A percentile compares a stretch with the other conserved stretches of the same genome.
Evolutionary conservation across 1,140 invertebrate species (phyloP).

Genomic region (Grapholita molesta): DNA sequence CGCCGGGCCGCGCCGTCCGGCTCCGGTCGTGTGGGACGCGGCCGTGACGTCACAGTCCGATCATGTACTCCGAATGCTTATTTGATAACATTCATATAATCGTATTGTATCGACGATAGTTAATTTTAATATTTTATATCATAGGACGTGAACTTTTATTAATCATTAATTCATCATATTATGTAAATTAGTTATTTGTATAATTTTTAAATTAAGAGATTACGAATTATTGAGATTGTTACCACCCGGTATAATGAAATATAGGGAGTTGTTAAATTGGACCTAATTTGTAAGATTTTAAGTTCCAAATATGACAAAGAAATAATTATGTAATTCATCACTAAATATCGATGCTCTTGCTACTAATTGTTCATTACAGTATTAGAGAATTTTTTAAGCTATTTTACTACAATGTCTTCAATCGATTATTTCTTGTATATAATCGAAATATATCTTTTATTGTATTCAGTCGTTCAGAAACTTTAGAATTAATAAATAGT

Average conservation of each 20-base stretch:
- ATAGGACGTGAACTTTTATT: slow-evolving; percentile 66
- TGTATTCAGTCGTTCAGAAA: slow-evolving; percentile 39
- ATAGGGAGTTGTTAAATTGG: slow-evolving; percentile 50
- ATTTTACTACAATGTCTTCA: slow-evolving; percentile 56
- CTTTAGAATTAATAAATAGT: slow-evolving; percentile 49
- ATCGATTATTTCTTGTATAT: slow-evolving; percentile 60
- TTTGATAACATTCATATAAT: slow-evolving; percentile 48
- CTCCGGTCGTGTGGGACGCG: not conserved
- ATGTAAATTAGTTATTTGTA: slow-evolving; percentile 60
- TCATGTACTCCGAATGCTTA: slow-evolving; percentile 46
- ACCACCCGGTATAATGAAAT: slow-evolving; percentile 63
- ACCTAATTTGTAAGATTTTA: slow-evolving; percentile 49
- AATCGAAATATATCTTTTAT: slow-evolving; percentile 54
- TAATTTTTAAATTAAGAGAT: slow-evolving; percentile 68
- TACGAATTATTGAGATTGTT: slow-evolving; percentile 74
- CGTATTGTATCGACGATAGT: slow-evolving; percentile 42
- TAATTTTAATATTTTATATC: slow-evolving; percentile 54
- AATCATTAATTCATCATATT: slow-evolving; percentile 61
- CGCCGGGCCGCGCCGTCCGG: slow-evolving; percentile 16
- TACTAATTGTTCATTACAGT: slow-evolving; percentile 55
- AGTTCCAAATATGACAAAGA: slow-evolving; percentile 51
- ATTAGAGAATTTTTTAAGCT: slow-evolving; percentile 63
- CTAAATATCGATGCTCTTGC: slow-evolving; percentile 56
- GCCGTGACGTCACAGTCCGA: slow-evolving; percentile 27
- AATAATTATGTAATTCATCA: slow-evolving; percentile 25